Conservation (phyloP, 2,888 invertebrate genomes). For the Spialia ferax region DNA sequence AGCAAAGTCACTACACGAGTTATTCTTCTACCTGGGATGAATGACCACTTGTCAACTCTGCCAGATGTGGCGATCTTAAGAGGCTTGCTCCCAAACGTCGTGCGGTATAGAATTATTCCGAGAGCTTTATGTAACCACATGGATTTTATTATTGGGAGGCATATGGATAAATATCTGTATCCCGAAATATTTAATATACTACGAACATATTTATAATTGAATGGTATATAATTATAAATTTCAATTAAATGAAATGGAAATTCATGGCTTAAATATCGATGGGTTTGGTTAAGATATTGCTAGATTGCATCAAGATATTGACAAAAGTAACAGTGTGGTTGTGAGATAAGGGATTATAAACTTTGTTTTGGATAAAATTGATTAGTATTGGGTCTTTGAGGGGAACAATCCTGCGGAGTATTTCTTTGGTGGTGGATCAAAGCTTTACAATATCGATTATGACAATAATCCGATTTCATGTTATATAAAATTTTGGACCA, state of each 20-base stretch:
- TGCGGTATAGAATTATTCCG: slow-evolving; percentile 46
- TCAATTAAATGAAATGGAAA: no score
- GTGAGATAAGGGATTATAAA: neutral
- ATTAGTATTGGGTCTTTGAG: neutral
- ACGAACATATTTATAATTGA: neutral
- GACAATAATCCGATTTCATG: no score
- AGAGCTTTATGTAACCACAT: slow-evolving; percentile 49
- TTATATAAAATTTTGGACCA: no score
- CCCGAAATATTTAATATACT: slow-evolving; percentile 48
- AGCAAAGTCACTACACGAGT: slow-evolving; percentile 50
- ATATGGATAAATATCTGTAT: slow-evolving; percentile 48
- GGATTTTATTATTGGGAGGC: slow-evolving; percentile 52
- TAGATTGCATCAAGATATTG: no score
- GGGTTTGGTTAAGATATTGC: no score
- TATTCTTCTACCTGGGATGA: slow-evolving; percentile 47
- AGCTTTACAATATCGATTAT: neutral
- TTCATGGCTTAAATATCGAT: no score
- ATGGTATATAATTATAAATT: neutral
- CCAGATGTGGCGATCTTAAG: slow-evolving; percentile 48
- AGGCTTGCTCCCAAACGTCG: slow-evolving; percentile 50
- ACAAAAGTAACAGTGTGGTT: no score
- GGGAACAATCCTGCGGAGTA: neutral
- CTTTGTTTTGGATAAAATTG: neutral
- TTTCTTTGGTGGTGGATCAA: neutral
- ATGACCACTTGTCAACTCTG: slow-evolving; percentile 50